phyloP scores from a whole-genome alignment of 2,113 vertebrate species.

The Romanogobio albipinnatus region DNA sequence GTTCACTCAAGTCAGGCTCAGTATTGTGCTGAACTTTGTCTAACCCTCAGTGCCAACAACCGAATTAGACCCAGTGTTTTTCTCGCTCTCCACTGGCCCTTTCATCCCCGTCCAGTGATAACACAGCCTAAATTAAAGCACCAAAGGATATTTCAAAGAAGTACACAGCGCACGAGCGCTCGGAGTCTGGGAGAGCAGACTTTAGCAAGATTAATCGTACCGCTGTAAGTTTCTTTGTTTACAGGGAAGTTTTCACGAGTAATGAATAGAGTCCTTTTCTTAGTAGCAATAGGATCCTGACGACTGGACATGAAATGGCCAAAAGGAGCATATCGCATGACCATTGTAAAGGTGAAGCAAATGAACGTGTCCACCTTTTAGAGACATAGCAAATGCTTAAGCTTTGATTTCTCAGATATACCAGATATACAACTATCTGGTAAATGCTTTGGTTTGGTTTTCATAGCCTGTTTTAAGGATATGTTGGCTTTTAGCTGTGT shows the following conservation, averaged over 20 bases:
- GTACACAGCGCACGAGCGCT: conserved; percentile 75
- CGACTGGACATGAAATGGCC: conserved; percentile 76
- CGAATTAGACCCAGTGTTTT: conserved; percentile 85
- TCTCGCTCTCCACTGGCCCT: conserved; percentile 72
- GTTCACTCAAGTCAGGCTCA: conserved; percentile 73
- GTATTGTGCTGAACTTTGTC: conserved; percentile 83
- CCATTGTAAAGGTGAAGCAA: background rate
- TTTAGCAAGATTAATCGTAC: conserved; percentile 82
- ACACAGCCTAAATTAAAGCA: conserved; percentile 84
- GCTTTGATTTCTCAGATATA: background rate
- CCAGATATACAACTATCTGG: too few relatives aligned
- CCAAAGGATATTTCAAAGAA: conserved; percentile 80
- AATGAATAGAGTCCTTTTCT: conserved; percentile 77
- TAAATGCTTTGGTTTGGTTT: too few relatives aligned
- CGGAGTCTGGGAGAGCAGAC: conserved; percentile 67
- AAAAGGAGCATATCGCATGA: conserved; percentile 55
- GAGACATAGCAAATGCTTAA: background rate
- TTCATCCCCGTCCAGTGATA: conserved; percentile 89
- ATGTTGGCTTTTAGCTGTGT: background rate
- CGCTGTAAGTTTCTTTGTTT: conserved; percentile 82
- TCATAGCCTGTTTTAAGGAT: too few relatives aligned
- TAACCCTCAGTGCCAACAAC: conserved; percentile 85
- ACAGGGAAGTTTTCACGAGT: conserved; percentile 86
- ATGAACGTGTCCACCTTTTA: background rate
- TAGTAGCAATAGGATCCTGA: conserved; percentile 63